Percentiles rank a stretch among this genome's conserved stretches.
phyloP scores from a whole-genome alignment of 2,888 invertebrate species.

The Lithophane semibrunnea region DNA sequence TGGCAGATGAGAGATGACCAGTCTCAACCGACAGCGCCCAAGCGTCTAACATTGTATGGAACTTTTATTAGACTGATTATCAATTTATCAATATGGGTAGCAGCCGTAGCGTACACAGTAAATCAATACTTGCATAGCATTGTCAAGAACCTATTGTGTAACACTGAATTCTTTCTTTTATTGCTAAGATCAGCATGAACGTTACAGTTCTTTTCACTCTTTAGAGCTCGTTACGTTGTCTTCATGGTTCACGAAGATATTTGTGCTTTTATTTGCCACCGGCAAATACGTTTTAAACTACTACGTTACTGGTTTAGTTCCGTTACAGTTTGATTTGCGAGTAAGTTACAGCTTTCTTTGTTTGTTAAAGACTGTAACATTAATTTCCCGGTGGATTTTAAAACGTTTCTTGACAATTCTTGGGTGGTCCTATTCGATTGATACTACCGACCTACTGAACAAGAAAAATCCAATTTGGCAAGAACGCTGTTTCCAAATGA shows the following conservation, averaged over 20 bases:
- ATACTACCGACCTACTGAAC: background rate
- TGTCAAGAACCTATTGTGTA: constrained; percentile 29
- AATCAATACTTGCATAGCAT: constrained; percentile 13
- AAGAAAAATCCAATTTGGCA: constrained; percentile 43
- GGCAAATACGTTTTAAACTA: constrained; percentile 44
- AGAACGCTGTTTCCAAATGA: constrained; percentile 31
- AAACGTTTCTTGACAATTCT: constrained; percentile 31
- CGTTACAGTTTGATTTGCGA: constrained; percentile 51
- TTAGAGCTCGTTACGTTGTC: constrained; percentile 43
- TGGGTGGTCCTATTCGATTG: constrained; percentile 45
- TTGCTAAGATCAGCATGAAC: constrained; percentile 31
- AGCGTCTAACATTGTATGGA: background rate
- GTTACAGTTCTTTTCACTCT: constrained; percentile 26
- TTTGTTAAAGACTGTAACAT: constrained; percentile 36
- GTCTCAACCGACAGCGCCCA: too few relatives aligned
- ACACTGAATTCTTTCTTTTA: constrained; percentile 41
- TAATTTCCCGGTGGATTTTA: constrained; percentile 45
- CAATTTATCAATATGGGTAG: background rate
- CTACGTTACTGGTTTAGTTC: constrained; percentile 24
- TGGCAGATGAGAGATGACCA: too few relatives aligned
- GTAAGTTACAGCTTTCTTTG: constrained; percentile 48
- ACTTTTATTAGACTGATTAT: background rate
- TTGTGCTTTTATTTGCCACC: constrained; percentile 43
- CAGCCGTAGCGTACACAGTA: background rate
- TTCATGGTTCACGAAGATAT: constrained; percentile 51